Percentiles rank a stretch among this genome's conserved stretches.
These are phyloP conservation scores for Astropecten irregularis DNA, from an alignment of 53 echinoderm and acorn worm species.

Conservation along the genomic window DNA sequence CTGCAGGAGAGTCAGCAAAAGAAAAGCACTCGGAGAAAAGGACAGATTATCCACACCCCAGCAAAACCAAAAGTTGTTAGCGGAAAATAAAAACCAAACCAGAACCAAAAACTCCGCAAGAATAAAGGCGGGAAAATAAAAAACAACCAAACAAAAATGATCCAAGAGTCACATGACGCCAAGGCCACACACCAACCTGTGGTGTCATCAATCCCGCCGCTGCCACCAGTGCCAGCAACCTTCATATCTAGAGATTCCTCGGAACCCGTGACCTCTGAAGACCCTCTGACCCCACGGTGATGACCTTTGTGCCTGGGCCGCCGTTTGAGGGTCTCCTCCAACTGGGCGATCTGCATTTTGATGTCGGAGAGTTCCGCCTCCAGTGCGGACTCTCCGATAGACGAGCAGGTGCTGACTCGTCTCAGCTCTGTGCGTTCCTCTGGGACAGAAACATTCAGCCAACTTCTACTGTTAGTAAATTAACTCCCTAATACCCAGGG, in stretches of 20 bases:
- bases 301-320: constrained; percentile 41
- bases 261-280: too few species aligned
- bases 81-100: background rate
- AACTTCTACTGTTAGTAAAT: background rate
- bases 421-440: constrained; percentile 6
- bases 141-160: background rate
- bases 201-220: background rate
- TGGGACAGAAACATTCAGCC: constrained; percentile 7
- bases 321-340: constrained; percentile 74
- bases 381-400: constrained; percentile 76
- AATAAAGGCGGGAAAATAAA: background rate
- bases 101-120: too few species aligned
- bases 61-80: too few species aligned
- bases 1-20: too few species aligned
- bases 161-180: background rate
- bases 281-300: background rate
- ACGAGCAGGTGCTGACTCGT: constrained; percentile 82
- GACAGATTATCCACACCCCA: too few species aligned
- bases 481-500: background rate
- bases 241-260: too few species aligned
- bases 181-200: background rate
- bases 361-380: constrained; percentile 88
- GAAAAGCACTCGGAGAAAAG: too few species aligned
- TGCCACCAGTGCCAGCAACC: background rate
- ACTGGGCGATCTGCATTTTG: constrained; percentile 78